Percentiles rank a stretch among this genome's conserved stretches.
Conservation (phyloP, 2,113 vertebrate species). For the Vanacampus margaritifer region DNA sequence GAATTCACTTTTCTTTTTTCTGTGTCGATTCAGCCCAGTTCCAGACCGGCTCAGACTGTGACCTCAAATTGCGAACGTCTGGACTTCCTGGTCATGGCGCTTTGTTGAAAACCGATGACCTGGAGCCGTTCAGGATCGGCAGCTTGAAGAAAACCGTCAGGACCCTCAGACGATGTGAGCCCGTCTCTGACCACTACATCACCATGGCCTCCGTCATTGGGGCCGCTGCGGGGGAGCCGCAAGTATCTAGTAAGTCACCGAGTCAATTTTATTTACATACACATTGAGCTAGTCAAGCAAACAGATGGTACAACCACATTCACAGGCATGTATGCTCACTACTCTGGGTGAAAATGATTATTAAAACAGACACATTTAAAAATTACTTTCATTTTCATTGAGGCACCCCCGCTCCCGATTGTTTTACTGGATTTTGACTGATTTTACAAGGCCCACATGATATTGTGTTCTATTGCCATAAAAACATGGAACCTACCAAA, state of each 20-base stretch:
- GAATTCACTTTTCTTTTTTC: background rate
- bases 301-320: too few species aligned
- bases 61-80: conserved; percentile 9
- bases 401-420: too few species aligned
- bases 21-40: conserved; percentile 26
- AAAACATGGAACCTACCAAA: too few species aligned
- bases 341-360: too few species aligned
- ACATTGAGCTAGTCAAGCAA: too few species aligned
- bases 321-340: too few species aligned
- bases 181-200: conserved; percentile 60
- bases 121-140: conserved; percentile 62
- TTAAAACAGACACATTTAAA: too few species aligned
- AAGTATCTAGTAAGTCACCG: conserved; percentile 66
- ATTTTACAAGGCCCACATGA: too few species aligned
- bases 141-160: conserved; percentile 65
- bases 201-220: conserved; percentile 78
- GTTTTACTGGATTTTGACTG: too few species aligned
- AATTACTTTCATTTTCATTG: too few species aligned
- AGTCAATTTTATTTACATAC: background rate
- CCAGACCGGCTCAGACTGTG: background rate
- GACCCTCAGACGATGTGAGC: conserved; percentile 53
- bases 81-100: conserved; percentile 10
- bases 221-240: conserved; percentile 49
- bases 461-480: too few species aligned
- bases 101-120: conserved; percentile 67